Evolutionary conservation across 2,113 vertebrate species (phyloP), one percentile per base, ranked within the genome.

Genomic region (Chaenogobius annularis): DNA sequence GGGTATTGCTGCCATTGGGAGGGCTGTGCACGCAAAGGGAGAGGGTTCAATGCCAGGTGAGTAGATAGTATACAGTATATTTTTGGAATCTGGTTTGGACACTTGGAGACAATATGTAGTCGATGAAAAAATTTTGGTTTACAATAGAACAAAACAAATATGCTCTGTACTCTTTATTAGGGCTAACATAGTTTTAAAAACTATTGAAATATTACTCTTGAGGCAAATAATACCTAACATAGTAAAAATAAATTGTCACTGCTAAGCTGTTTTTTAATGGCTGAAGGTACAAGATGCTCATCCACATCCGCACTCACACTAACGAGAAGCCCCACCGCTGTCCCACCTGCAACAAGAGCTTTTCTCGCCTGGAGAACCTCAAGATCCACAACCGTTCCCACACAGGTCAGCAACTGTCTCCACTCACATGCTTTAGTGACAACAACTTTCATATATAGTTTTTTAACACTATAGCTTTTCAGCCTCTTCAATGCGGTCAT

Each of bases 1-100:
- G 96, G 97, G 67, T 99, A 99, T 90, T 98, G 96, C 90, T 99
- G 97, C 89, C 96, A 96, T 86, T 99, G 97, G 97, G 96, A 98
- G 84, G 97, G 97, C 83, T 98, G 97, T 10, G 96, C 97, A 63
- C 96, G 97, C 75, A 96, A 96, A 0, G 97, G 97, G 76, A 90
- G 97, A 26, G 97, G 97, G 62, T 99, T 99, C 91, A 98, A 99
- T 0, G 97, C 97, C 78, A 95, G 97, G 97, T 98, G 35, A 63
- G 26, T 15, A 3, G 22, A 2, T 13, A 26, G 12, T 58, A 10
- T n/a, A n/a, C n/a, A 9, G 37, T 40, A 40, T 40, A 40, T 31
- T 31, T 31, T 31, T 31, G 26, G 37, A 9, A 26, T 26, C 22
- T 26, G 13, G 11, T 58, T 13, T 58, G 10, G 1, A 26, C 5